A percentile compares a stretch with the other conserved stretches of the same genome.
These are phyloP conservation scores for Cossypha dichroa DNA, from an alignment of 2,797 vertebrate species.

Conservation along the genomic window DNA sequence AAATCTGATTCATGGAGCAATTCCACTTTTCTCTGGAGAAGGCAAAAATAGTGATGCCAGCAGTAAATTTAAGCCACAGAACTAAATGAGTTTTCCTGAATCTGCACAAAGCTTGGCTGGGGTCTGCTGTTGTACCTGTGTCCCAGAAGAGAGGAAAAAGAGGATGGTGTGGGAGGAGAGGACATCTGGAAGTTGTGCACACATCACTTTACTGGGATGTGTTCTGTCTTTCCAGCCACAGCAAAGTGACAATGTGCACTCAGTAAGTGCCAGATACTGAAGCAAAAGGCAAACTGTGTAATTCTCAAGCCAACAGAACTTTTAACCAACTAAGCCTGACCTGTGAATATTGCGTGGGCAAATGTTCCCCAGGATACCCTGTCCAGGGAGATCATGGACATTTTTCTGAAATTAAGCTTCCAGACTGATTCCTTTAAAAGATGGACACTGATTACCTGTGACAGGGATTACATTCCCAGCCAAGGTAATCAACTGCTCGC, in stretches of 20 bases:
- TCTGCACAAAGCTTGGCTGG: background rate
- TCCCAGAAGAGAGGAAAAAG: background rate
- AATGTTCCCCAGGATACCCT: background rate
- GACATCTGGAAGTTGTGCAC: background rate
- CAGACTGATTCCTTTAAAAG: background rate
- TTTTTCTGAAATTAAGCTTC: background rate
- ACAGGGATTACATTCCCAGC: background rate
- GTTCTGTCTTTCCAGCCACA: background rate
- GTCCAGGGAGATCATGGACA: accelerated
- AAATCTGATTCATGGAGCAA: background rate
- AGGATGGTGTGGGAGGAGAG: background rate
- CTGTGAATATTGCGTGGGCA: accelerated
- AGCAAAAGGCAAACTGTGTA: background rate
- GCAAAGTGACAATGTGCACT: background rate
- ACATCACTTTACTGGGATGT: background rate
- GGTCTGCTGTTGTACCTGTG: background rate
- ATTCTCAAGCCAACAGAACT: background rate
- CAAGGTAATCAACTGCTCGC: background rate
- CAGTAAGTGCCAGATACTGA: background rate
- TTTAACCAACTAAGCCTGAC: background rate
- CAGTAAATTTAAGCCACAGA: background rate
- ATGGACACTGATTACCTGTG: background rate
- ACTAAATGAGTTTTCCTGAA: background rate
- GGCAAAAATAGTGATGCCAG: background rate
- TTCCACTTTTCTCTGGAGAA: background rate